Conservation (phyloP, 2,888 invertebrate species). For the Willowsia nigromaculata region DNA sequence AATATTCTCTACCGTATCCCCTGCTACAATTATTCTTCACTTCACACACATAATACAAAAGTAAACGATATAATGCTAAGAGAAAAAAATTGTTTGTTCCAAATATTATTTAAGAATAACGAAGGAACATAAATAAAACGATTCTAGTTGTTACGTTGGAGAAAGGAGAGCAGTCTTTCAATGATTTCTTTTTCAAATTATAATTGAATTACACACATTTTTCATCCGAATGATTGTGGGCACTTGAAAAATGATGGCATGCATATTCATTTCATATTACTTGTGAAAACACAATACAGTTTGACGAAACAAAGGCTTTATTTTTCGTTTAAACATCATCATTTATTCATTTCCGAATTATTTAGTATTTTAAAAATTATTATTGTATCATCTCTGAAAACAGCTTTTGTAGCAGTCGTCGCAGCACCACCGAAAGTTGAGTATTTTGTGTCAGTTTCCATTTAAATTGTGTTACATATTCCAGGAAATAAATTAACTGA, state of each 20-base stretch:
- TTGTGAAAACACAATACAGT: background rate
- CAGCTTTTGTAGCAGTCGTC: conserved; percentile 21
- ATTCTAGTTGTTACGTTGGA: conserved; percentile 4
- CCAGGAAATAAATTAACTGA: no score
- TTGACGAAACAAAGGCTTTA: conserved; percentile 14
- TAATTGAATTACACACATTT: no score
- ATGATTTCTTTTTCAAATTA: no score
- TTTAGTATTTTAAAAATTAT: background rate
- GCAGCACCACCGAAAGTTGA: conserved; percentile 52
- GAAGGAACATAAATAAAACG: conserved; percentile 23
- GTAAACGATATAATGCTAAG: no score
- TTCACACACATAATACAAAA: no score
- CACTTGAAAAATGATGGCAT: no score
- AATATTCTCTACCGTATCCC: background rate
- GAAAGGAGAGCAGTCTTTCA: background rate
- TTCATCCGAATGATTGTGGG: no score
- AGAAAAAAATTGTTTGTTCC: conserved; percentile 23
- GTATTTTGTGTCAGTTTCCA: conserved; percentile 47
- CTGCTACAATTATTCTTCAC: background rate
- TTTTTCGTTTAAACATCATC: background rate
- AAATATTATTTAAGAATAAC: conserved; percentile 9
- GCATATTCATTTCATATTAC: background rate
- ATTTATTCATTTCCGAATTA: background rate
- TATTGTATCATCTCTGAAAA: conserved; percentile 16
- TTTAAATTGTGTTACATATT: background rate